A percentile compares a stretch with the other conserved stretches of the same genome.
These are phyloP conservation scores for Cricetomys ansorgei DNA, from an alignment of 2,113 vertebrate genomes.

Conservation along the genomic window DNA sequence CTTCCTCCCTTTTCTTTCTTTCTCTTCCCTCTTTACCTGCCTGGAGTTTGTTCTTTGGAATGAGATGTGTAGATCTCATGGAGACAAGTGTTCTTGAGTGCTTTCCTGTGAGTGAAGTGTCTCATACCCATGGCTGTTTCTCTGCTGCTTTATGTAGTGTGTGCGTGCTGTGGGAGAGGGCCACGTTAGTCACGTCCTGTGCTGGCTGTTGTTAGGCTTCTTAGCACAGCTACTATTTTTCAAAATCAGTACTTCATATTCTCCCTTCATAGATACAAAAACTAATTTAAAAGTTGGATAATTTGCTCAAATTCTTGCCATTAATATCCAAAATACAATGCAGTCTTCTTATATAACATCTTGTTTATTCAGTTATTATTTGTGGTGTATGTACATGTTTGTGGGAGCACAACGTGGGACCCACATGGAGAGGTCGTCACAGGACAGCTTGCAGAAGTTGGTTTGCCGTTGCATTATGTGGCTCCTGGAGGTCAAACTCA, in stretches of 20 bases:
- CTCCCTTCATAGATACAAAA: background rate
- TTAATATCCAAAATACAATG: background rate
- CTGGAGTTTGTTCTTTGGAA: constrained; percentile 36
- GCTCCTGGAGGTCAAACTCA: background rate
- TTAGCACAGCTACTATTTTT: background rate
- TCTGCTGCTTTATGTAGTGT: background rate
- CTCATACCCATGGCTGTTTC: background rate
- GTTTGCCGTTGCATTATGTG: background rate
- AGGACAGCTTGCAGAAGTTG: background rate
- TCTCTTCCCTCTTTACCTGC: background rate
- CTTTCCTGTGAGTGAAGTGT: background rate
- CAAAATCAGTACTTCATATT: background rate
- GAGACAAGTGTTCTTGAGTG: background rate
- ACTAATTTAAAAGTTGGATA: background rate
- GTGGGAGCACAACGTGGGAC: background rate
- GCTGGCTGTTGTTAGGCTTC: background rate
- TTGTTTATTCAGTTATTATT: background rate
- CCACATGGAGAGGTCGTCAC: background rate
- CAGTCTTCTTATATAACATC: background rate
- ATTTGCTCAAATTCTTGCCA: background rate
- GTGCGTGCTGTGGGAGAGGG: background rate
- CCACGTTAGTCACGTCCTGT: background rate
- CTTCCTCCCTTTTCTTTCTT: background rate
- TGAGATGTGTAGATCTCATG: background rate
- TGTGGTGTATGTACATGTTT: background rate